Evolutionary conservation across 2,888 invertebrate species (phyloP), one percentile per base, ranked within the genome.

Genomic region (Calliopum simillimum): DNA sequence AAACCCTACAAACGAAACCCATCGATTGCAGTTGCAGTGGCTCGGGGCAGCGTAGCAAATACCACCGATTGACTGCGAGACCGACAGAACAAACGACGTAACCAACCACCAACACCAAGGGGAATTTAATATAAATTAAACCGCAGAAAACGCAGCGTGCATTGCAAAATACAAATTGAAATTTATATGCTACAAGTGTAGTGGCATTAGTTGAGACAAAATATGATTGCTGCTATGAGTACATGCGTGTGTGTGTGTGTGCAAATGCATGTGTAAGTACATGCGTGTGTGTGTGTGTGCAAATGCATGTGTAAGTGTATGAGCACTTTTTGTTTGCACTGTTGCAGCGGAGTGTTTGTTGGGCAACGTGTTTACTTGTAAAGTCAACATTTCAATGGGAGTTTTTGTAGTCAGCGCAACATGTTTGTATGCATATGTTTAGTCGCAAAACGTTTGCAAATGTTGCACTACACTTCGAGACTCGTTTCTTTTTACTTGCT

Each of bases 41-140:
- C 33, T 33, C 2, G 8, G 33, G 33, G 33, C 33, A 33, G 33
- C 1, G 33, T 8, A 8, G 33, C 8, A 33, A 33, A 33, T 8
- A 8, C 33, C 33, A 33, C 33, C 33, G 33, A 33, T 33, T 8
- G 33, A 8, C 33, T 8, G 33, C 25, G 25, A 25, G 25, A 25
- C 33, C 33, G 33, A 33, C 33, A 5, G 33, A 5, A 33, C 33
- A 33, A 33, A 33, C 33, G 33, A 33, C 33, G 33, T 33, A 33
- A 33, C 33, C 33, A 33, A 33, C 33, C 33, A 33, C 33, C 33
- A 33, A 23, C 53, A 21, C 44, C 44, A 41, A n/a, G 8, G 33
- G 43, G 55, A 65, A 41, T 65, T 65, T 55, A 53, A 65, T 44
- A 65, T 65, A 65, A 65, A 61, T 61, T 61, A 55, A 66, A 66